Base-by-base conservation (phyloP, 1,140 invertebrate genomes). In the Brachionus plicatilis region DNA sequence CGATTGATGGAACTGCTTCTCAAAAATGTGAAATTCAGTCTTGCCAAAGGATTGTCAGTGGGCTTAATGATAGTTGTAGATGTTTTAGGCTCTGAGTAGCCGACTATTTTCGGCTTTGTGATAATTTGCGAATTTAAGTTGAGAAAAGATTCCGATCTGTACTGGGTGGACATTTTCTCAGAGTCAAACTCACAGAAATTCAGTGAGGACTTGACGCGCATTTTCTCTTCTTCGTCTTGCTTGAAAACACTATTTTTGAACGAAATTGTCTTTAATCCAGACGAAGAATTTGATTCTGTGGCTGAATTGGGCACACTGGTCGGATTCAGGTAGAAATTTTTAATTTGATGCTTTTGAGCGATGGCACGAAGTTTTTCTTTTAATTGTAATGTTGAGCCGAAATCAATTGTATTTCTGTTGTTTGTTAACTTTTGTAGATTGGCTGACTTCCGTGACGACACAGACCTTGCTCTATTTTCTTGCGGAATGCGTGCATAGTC, bases 331-430 rank as follows among this genome's bases (percentile, higher is more conserved):
- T 76, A 76, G 27, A 76, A 76, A 76, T 50, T 76, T 76, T 76
- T 76, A 14, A 76, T 76, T 33, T 76, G 72, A 53, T 76, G 72
- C 29, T 76, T 76, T 76, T 76, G 72, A 29, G 72, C 72, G 0
- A 76, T 76, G 1, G 72, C 41, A 1, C 72, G 17, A 20, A 76
- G 27, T n/a, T 76, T 76, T 76, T 76, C 72, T 76, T 76, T 76
- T 47, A 76, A 53, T 33, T 76, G 72, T 9, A 76, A 47, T 50
- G 41, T 76, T 0, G 72, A 76, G 14, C 45, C 27, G 29, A 50
- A 50, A 47, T 76, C 72, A 6, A 76, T 50, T 20, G 43, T 20
- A 14, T 76, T 76, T 29, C 47, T 29, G 3, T 27, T 47, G 1
- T 50, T 76, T 0, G 72, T 76, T n/a, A 76, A 27, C 14, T 76